phyloP scores from a whole-genome alignment of 2,888 invertebrate species.

The Ephialtes manifestator region DNA sequence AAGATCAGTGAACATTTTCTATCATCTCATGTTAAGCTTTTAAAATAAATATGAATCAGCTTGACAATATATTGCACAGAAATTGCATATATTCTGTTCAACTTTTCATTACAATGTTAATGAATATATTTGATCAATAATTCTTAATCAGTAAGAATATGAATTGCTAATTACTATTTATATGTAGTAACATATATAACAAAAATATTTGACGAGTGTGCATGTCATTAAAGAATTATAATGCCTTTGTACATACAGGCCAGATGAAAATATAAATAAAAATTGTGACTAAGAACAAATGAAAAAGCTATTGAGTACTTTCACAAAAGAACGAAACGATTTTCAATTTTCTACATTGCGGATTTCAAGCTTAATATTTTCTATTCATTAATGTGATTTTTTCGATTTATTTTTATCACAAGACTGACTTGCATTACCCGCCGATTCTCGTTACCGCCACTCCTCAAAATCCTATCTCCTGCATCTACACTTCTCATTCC shows the following conservation, averaged over 20 bases:
- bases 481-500: constrained; percentile 61
- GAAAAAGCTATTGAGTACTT: not conserved
- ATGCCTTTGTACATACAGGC: not conserved
- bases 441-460: constrained; percentile 7
- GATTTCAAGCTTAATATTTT: not conserved
- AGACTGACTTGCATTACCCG: constrained; percentile 44
- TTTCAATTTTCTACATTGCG: not conserved
- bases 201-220: not conserved
- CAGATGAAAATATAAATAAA: not conserved
- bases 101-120: not conserved
- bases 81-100: not conserved
- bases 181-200: no score
- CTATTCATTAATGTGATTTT: not conserved
- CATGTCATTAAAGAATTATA: not conserved
- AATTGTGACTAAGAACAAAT: not conserved
- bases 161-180: not conserved
- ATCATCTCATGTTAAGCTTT: not conserved
- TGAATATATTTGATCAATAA: not conserved
- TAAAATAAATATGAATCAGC: not conserved
- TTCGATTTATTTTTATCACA: not conserved
- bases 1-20: not conserved
- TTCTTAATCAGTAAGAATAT: not conserved
- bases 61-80: not conserved
- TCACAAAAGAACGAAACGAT: not conserved
- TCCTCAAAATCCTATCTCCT: constrained; percentile 27